phyloP scores from a whole-genome alignment of 2,888 invertebrate species.

The Agrypnus murinus region DNA sequence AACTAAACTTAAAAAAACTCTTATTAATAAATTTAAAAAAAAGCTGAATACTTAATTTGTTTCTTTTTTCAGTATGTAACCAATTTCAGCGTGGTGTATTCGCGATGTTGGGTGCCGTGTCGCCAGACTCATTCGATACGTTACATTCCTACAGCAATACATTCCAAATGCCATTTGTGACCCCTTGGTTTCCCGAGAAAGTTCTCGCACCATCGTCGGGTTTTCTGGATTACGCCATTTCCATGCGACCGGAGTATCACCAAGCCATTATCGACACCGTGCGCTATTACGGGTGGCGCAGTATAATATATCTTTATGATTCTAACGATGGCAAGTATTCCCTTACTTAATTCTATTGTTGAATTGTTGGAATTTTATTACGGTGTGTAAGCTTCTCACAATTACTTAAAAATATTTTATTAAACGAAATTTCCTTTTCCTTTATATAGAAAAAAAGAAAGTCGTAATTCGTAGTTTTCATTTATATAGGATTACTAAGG shows the following conservation, averaged over 20 bases:
- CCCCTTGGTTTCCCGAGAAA: constrained; percentile 96
- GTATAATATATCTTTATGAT: constrained; percentile 92
- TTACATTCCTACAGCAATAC: constrained; percentile 95
- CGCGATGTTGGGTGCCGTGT: constrained; percentile 92
- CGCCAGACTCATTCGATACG: constrained; percentile 95
- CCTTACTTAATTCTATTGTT: constrained; percentile 21
- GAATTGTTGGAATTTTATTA: constrained; percentile 3
- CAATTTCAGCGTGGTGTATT: constrained; percentile 93
- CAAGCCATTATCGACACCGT: constrained; percentile 96
- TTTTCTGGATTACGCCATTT: constrained; percentile 91
- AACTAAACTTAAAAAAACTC: too few relatives aligned
- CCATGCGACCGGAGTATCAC: constrained; percentile 96
- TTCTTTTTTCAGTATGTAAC: constrained; percentile 83
- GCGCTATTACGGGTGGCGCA: constrained; percentile 91
- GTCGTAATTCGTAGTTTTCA: constrained; percentile 19
- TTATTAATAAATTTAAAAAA: too few relatives aligned
- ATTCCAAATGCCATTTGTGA: constrained; percentile 96
- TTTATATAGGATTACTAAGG: constrained; percentile 85
- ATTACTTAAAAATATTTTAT: too few relatives aligned
- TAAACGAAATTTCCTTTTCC: not conserved
- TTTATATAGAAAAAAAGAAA: not conserved
- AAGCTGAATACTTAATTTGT: too few relatives aligned
- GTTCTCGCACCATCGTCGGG: constrained; percentile 91
- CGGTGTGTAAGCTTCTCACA: not conserved
- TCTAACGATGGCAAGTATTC: constrained; percentile 88